Evolutionary conservation across 2,797 vertebrate species (phyloP).

Genomic region (Nannoperca australis): DNA sequence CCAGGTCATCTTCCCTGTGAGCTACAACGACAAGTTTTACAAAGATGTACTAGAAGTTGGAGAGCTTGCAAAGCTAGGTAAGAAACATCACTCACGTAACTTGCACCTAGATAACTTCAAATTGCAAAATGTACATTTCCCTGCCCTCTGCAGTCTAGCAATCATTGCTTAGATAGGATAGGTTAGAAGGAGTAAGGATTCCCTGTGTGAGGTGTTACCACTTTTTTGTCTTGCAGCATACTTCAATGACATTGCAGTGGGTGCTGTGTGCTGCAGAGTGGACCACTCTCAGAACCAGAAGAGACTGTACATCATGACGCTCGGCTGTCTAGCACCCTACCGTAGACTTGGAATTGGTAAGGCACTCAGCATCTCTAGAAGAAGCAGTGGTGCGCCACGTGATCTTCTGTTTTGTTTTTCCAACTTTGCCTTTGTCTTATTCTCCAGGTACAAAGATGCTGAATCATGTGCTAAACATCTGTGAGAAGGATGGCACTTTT

Average conservation of each 20-base stretch:
- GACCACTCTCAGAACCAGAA: slow-evolving; percentile 99
- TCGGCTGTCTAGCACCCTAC: slow-evolving; percentile 98
- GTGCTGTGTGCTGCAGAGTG: slow-evolving; percentile 98
- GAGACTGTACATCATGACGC: slow-evolving; percentile 99
- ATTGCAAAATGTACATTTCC: background rate
- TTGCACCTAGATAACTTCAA: background rate
- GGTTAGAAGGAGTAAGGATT: background rate
- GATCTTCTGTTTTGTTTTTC: slow-evolving; percentile 11
- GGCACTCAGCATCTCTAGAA: slow-evolving; percentile 3
- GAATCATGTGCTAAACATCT: slow-evolving; percentile 99
- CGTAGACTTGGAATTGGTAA: slow-evolving; percentile 99
- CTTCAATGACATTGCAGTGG: slow-evolving; percentile 99
- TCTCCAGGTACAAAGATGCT: slow-evolving; percentile 98
- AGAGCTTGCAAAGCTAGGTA: slow-evolving; percentile 99
- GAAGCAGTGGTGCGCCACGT: background rate
- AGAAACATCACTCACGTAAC: slow-evolving; percentile 37
- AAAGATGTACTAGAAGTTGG: slow-evolving; percentile 99
- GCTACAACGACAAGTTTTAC: slow-evolving; percentile 99
- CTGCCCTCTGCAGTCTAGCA: background rate
- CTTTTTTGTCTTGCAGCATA: slow-evolving; percentile 87
- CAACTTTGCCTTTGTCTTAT: slow-evolving; percentile 16
- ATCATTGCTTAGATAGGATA: background rate
- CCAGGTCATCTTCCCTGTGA: slow-evolving; percentile 99
- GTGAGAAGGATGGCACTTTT: slow-evolving; percentile 99
- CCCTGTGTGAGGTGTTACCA: background rate